phyloP scores from a whole-genome alignment of 2,888 invertebrate genomes.

The Sclerodermus sp. region DNA sequence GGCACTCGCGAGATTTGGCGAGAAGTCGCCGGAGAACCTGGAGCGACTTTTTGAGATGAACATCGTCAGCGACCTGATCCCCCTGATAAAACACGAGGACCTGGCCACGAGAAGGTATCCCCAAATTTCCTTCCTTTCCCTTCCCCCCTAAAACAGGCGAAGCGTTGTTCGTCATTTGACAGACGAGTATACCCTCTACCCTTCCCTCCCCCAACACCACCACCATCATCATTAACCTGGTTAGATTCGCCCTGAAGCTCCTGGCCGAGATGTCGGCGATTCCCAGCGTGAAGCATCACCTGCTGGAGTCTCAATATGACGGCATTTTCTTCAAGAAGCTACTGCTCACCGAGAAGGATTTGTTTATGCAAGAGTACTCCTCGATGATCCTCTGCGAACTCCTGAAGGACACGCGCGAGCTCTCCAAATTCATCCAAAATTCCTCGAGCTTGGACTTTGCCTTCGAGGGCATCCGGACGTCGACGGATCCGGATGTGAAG shows the following conservation, averaged over 20 bases:
- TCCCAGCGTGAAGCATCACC: constrained; percentile 58
- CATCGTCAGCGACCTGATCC: constrained; percentile 34
- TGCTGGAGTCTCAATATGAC: constrained; percentile 55
- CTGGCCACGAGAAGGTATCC: constrained; percentile 41
- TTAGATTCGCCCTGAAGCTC: constrained; percentile 61
- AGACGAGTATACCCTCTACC: too few species aligned
- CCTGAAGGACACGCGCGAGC: constrained; percentile 60
- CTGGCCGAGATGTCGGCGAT: constrained; percentile 61
- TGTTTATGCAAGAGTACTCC: constrained; percentile 62
- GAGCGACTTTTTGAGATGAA: constrained; percentile 40
- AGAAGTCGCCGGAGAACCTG: constrained; percentile 48
- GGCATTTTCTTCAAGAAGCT: constrained; percentile 57
- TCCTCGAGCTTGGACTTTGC: constrained; percentile 59
- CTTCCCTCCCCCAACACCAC: not conserved
- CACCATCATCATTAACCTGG: too few species aligned
- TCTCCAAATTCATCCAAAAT: constrained; percentile 55
- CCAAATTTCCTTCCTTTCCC: too few species aligned
- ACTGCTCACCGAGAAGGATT: constrained; percentile 58
- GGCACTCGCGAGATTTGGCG: constrained; percentile 60
- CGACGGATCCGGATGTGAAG: constrained; percentile 63
- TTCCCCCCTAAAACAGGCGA: too few species aligned
- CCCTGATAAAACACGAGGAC: constrained; percentile 42
- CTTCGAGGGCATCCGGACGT: constrained; percentile 59
- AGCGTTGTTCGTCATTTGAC: too few species aligned
- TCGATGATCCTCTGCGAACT: constrained; percentile 61